Evolutionary conservation across 1,140 invertebrate genomes (phyloP).

Genomic region (Argopecten irradians): DNA sequence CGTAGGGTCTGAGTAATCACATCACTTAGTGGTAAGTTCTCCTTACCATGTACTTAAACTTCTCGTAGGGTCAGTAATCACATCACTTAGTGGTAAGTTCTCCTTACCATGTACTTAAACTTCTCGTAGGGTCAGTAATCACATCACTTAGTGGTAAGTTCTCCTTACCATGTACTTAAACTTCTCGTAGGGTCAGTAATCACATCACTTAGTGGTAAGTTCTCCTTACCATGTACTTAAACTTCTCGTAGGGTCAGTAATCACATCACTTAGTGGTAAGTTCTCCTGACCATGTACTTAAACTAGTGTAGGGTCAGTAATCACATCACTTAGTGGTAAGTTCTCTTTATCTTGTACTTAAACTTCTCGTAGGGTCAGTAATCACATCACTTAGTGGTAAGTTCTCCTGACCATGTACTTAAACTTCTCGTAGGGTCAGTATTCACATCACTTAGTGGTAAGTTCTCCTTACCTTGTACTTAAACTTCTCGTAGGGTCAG

Average conservation of each 20-base stretch:
- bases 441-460: neutral
- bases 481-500: too few relatives aligned
- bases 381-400: conserved; percentile 83
- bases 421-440: neutral
- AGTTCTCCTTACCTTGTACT: neutral
- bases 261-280: neutral
- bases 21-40: too few relatives aligned
- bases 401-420: conserved; percentile 48
- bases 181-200: too few relatives aligned
- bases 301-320: too few relatives aligned
- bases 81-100: neutral
- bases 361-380: neutral
- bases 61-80: too few relatives aligned
- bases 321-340: neutral
- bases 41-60: too few relatives aligned
- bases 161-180: neutral
- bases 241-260: too few relatives aligned
- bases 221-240: neutral
- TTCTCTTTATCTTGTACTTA: conserved; percentile 77
- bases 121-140: too few relatives aligned
- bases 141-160: neutral
- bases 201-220: conserved; percentile 87
- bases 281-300: too few relatives aligned
- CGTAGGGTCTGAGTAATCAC: neutral
- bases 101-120: too few relatives aligned